A percentile compares a stretch with the other conserved stretches of the same genome.
These are phyloP conservation scores for Carcharodon carcharias DNA, from an alignment of 2,797 vertebrate species.

Conservation along the genomic window DNA sequence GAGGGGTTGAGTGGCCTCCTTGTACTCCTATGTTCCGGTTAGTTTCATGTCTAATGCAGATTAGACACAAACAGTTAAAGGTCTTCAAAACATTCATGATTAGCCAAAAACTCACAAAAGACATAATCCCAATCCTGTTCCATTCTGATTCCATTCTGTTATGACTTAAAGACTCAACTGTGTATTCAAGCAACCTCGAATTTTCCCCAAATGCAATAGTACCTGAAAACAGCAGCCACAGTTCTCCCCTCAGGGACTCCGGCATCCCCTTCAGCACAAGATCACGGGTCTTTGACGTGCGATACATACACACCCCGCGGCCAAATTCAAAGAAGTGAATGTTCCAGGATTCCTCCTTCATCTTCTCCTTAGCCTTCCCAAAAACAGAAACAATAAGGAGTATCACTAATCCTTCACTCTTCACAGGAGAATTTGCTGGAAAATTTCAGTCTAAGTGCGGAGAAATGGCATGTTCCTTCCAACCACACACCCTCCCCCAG, in stretches of 20 bases:
- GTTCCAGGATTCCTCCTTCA: constrained; percentile 95
- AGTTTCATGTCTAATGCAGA: neutral
- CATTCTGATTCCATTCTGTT: neutral
- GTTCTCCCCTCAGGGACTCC: constrained; percentile 79
- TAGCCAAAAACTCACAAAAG: neutral
- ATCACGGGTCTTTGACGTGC: constrained; percentile 79
- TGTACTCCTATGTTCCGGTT: neutral
- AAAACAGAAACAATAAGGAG: neutral
- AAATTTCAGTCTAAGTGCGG: neutral
- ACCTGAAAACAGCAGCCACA: constrained; percentile 97
- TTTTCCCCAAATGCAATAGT: neutral
- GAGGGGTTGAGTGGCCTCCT: neutral
- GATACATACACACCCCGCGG: constrained; percentile 92
- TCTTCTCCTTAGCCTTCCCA: constrained; percentile 83
- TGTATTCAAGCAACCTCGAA: neutral
- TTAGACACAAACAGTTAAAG: neutral
- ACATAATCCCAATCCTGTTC: neutral
- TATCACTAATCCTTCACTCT: neutral
- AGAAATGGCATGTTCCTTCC: constrained; percentile 54
- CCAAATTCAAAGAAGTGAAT: constrained; percentile 97
- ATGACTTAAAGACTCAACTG: neutral
- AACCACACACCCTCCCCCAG: neutral
- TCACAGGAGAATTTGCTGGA: constrained; percentile 30
- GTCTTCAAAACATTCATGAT: neutral
- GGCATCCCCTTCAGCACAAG: constrained; percentile 89